These are phyloP conservation scores for Smithornis capensis DNA, from an alignment of 2,113 vertebrate species.

Conservation along the genomic window DNA sequence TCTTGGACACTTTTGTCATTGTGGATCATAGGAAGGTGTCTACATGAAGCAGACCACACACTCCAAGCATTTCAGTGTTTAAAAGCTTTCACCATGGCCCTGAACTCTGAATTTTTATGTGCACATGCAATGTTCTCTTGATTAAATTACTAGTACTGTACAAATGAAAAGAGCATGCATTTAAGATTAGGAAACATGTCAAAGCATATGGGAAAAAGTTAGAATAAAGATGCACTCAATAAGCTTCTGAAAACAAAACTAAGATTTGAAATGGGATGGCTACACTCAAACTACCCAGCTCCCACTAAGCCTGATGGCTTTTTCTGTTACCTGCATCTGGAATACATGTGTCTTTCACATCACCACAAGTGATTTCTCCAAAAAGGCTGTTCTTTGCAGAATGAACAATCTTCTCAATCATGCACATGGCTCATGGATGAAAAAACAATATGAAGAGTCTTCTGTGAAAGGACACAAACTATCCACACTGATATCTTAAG, in stretches of 20 bases:
- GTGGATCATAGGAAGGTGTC: not conserved
- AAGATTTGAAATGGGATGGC: not conserved
- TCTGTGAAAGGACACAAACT: not conserved
- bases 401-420: not conserved
- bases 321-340: not conserved
- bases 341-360: rapidly evolving
- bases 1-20: not conserved
- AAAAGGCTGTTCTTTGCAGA: not conserved
- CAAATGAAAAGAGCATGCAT: not conserved
- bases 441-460: not conserved
- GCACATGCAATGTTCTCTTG: not conserved
- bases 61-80: not conserved
- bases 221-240: not conserved
- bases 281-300: not conserved
- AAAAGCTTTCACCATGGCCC: not conserved
- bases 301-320: no score
- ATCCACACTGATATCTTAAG: not conserved
- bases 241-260: not conserved
- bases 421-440: not conserved
- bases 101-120: not conserved
- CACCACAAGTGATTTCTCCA: not conserved
- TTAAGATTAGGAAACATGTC: not conserved
- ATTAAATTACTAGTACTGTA: not conserved
- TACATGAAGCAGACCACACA: not conserved
- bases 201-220: not conserved